Evolutionary conservation across 2,113 vertebrate species (phyloP).

Genomic region (Neofelis nebulosa): DNA sequence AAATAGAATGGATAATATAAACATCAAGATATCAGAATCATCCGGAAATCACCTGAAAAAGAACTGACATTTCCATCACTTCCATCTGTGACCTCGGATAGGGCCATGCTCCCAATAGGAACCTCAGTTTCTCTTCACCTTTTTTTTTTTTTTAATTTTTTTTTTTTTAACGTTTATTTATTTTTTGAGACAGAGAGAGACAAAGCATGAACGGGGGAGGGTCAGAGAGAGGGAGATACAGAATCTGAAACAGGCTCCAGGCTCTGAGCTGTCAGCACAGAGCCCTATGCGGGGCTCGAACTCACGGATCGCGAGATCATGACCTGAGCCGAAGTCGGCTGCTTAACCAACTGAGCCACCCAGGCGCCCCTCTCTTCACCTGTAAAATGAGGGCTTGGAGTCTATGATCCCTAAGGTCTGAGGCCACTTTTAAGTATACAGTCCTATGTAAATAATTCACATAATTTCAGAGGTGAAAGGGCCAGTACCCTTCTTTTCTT

Average conservation of each 20-base stretch:
- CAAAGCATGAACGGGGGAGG: too few species aligned
- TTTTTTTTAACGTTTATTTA: too few species aligned
- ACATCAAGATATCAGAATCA: not conserved
- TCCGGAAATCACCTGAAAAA: not conserved
- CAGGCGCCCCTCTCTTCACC: too few species aligned
- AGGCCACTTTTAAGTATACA: not conserved
- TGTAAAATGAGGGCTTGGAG: not conserved
- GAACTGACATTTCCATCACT: not conserved
- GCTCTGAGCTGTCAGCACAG: too few species aligned
- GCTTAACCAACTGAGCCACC: too few species aligned
- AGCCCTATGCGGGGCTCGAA: too few species aligned
- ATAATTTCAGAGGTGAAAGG: not conserved
- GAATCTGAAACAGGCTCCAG: too few species aligned
- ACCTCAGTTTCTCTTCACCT: not conserved
- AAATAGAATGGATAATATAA: not conserved
- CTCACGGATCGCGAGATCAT: too few species aligned
- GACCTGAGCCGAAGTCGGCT: too few species aligned
- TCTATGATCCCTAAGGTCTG: not conserved
- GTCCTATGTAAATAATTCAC: not conserved
- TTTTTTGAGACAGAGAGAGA: too few species aligned
- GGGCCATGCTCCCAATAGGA: not conserved
- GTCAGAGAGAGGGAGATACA: too few species aligned
- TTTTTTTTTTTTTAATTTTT: too few species aligned
- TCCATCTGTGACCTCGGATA: not conserved
- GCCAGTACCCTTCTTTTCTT: not conserved